These are phyloP conservation scores for Salticus scenicus DNA, from an alignment of 2,888 invertebrate species.

Conservation along the genomic window DNA sequence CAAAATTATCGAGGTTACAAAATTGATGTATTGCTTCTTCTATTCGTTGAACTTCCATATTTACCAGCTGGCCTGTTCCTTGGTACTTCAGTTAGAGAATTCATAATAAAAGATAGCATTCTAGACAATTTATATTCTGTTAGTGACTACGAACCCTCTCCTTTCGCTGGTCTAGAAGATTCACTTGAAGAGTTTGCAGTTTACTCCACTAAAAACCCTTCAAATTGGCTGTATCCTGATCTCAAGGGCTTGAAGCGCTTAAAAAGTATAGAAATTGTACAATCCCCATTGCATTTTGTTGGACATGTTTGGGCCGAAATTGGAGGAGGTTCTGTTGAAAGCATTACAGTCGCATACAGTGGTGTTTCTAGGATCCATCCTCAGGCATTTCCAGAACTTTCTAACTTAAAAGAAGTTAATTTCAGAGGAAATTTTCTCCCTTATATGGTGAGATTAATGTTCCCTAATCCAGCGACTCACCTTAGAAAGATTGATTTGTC, in stretches of 20 bases:
- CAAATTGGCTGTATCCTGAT: slow-evolving; percentile 40
- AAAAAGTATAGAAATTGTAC: slow-evolving; percentile 11
- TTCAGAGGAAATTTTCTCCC: slow-evolving; percentile 35
- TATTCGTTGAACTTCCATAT: slow-evolving; percentile 7
- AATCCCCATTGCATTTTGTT: slow-evolving; percentile 34
- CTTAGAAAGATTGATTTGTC: not conserved
- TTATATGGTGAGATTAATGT: slow-evolving; percentile 49
- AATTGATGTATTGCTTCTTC: slow-evolving; percentile 15
- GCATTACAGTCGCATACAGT: slow-evolving; percentile 21
- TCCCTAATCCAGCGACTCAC: slow-evolving; percentile 34
- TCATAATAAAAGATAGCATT: slow-evolving; percentile 2
- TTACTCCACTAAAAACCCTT: not conserved
- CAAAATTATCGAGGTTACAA: slow-evolving; percentile 26
- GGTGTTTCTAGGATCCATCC: slow-evolving; percentile 42
- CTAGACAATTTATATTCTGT: slow-evolving; percentile 16
- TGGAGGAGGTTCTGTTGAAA: slow-evolving; percentile 41
- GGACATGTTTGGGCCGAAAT: slow-evolving; percentile 42
- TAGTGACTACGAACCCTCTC: slow-evolving; percentile 25
- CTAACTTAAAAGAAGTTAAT: slow-evolving; percentile 28
- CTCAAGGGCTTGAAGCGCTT: slow-evolving; percentile 28
- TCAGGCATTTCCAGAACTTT: slow-evolving; percentile 39
- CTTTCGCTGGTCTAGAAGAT: slow-evolving; percentile 42
- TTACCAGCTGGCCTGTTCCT: slow-evolving; percentile 36
- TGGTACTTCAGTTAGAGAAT: slow-evolving; percentile 8
- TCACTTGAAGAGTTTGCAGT: slow-evolving; percentile 30